phyloP scores from a whole-genome alignment of 2,113 vertebrate species.

The Petrocephalus microphthalmus region DNA sequence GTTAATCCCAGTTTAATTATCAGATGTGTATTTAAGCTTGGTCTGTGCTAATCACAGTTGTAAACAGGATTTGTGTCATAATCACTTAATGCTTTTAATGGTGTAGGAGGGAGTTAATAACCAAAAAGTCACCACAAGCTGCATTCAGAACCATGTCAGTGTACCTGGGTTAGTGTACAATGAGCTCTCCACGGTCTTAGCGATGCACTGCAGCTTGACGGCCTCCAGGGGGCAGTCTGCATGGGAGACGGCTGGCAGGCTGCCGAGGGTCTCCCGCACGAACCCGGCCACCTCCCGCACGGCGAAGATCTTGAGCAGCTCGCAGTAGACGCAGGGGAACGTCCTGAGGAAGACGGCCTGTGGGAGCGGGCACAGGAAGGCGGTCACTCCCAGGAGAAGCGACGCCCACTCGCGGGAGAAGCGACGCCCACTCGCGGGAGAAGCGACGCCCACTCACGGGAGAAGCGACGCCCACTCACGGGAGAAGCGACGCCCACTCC shows the following conservation, averaged over 20 bases:
- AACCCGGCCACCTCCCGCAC: constrained; percentile 89
- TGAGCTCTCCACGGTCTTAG: constrained; percentile 89
- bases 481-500: background rate
- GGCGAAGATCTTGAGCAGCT: constrained; percentile 91
- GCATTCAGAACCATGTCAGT: too few relatives aligned
- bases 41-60: background rate
- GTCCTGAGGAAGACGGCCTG: constrained; percentile 92
- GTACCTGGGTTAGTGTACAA: constrained; percentile 89
- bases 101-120: background rate
- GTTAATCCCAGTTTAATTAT: constrained; percentile 10
- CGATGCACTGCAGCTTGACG: constrained; percentile 89
- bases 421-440: background rate
- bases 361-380: constrained; percentile 2
- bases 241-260: constrained; percentile 74
- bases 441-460: background rate
- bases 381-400: background rate
- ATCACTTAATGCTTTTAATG: background rate
- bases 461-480: background rate
- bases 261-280: constrained; percentile 86
- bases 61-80: constrained; percentile 8
- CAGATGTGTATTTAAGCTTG: background rate
- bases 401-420: background rate
- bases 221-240: constrained; percentile 86
- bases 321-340: constrained; percentile 82
- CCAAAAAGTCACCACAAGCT: background rate